Evolutionary conservation across 1,140 invertebrate species (phyloP), one percentile per base, ranked within the genome.

Genomic region (Zophobas atratus): DNA sequence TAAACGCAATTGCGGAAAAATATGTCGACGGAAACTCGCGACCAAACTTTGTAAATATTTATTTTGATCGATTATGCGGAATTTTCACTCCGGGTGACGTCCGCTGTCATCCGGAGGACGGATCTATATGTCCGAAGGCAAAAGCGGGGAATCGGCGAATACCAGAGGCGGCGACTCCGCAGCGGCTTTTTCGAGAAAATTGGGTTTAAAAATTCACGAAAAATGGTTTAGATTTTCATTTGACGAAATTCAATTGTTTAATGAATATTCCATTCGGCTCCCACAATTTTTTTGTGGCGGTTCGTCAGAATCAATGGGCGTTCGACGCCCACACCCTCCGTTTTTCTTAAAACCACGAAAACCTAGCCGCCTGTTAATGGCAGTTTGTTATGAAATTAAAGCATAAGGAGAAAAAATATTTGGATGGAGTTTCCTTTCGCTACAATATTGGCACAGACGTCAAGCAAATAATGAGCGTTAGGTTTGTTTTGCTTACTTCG

Each of bases 361-460:
- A 51, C n/a, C 3, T 60, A 6, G 35, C n/a, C 20, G 60, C 41
- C 38, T 67, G 60, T 39, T 67, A 67, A 67, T 67, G 39, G 6
- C 39, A 67, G 39, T 43, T 67, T 67, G 56, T 60, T 60, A 60
- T 60, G 56, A 60, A 6, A 60, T 60, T 60, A 38, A 56, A 33
- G 53, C n/a, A 39, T 41, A 32, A 67, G 38, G 20, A 5, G 60
- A 33, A 67, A 67, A 67, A 67, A 67, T 67, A 67, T 67, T 60
- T 60, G 33, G 33, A 55, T 55, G 32, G 53, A 6, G 6, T 1
- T 5, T 55, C 53, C 32, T 55, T 53, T 34, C 53, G 35, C 35
- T 55, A 34, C 53, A 60, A 60, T 60, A 60, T 60, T 60, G 56
- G 56, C 56, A 60, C 38, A 36, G 8, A 60, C 56, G 56, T 36